These are phyloP conservation scores for Bubo blakistoni DNA, from an alignment of 2,113 vertebrate genomes.

Conservation along the genomic window DNA sequence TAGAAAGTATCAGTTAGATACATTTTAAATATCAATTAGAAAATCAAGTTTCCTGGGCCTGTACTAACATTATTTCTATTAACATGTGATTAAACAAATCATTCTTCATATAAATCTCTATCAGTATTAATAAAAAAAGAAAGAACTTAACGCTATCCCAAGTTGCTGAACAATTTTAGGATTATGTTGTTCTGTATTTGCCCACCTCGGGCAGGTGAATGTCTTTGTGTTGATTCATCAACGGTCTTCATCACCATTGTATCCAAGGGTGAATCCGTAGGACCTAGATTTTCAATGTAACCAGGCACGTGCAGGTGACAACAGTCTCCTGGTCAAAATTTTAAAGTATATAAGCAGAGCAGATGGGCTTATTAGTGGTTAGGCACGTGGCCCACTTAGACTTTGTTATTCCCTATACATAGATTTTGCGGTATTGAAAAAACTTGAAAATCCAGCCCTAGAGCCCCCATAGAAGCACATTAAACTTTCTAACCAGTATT, in stretches of 20 bases:
- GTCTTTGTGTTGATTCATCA: neutral
- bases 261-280: neutral
- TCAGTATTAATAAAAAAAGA: neutral
- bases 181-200: neutral
- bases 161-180: neutral
- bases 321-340: neutral
- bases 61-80: neutral
- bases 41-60: neutral
- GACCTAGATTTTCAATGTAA: neutral
- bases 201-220: neutral
- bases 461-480: neutral
- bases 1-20: neutral
- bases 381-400: neutral
- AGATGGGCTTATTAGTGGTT: neutral
- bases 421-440: neutral
- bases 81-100: neutral
- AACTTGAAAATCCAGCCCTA: neutral
- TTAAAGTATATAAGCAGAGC: neutral
- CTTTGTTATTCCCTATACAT: neutral
- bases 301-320: neutral
- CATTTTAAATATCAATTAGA: neutral
- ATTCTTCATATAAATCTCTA: neutral
- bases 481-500: neutral
- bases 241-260: fast-evolving
- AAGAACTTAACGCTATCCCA: fast-evolving